Percentiles rank a stretch among this genome's conserved stretches.
phyloP scores from a whole-genome alignment of 2,888 invertebrate species.

The Idaea straminata region DNA sequence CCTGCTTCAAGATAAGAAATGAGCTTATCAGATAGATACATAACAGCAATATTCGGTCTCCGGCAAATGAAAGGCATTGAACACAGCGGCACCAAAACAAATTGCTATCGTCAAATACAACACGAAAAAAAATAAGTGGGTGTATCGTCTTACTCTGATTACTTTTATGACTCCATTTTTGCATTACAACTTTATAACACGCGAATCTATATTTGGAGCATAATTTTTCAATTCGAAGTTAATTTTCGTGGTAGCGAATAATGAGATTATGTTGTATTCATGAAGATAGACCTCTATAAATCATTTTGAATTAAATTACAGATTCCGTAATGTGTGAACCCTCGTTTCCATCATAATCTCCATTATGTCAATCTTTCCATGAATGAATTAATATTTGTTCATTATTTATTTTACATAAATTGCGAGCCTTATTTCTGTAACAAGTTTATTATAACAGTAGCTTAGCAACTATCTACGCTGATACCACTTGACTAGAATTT shows the following conservation, averaged over 20 bases:
- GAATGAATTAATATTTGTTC: not conserved
- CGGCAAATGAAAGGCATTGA: slow-evolving; percentile 32
- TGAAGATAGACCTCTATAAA: slow-evolving; percentile 27
- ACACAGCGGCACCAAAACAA: slow-evolving; percentile 20
- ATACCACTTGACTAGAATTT: not conserved
- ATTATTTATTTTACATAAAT: not conserved
- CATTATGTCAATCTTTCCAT: slow-evolving; percentile 1
- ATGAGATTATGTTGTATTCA: slow-evolving; percentile 24
- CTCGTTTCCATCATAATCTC: slow-evolving; percentile 7
- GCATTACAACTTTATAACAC: slow-evolving; percentile 27
- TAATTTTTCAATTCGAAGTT: slow-evolving; percentile 30
- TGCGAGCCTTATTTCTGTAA: not conserved
- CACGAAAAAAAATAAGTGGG: slow-evolving; percentile 12
- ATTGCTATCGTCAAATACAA: slow-evolving; percentile 17
- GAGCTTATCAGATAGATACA: slow-evolving; percentile 58
- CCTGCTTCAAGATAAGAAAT: slow-evolving; percentile 51
- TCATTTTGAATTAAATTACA: slow-evolving; percentile 26
- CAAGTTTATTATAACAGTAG: not conserved
- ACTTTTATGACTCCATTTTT: slow-evolving; percentile 6
- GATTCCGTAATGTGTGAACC: slow-evolving; percentile 19
- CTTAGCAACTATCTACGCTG: not conserved
- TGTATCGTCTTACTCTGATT: slow-evolving; percentile 3
- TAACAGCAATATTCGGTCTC: slow-evolving; percentile 48
- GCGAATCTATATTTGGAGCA: slow-evolving; percentile 21
- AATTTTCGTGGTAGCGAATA: slow-evolving; percentile 26